These are phyloP conservation scores for Coreius guichenoti DNA, from an alignment of 2,797 vertebrate genomes.

Conservation along the genomic window DNA sequence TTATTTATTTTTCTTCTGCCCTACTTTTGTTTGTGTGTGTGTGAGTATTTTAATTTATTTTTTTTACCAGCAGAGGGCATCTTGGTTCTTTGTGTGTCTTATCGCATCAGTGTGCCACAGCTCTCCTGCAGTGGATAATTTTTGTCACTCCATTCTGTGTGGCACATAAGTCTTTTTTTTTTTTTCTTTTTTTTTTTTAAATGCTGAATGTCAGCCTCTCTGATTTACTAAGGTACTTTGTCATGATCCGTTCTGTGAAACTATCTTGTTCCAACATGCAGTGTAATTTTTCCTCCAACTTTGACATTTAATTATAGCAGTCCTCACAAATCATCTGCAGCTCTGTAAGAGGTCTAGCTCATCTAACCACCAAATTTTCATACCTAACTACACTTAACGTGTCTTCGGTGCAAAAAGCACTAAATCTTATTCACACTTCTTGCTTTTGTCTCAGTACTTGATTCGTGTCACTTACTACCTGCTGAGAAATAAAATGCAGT, in stretches of 20 bases:
- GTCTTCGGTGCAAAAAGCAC: neutral
- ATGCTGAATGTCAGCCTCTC: neutral
- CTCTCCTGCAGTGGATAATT: neutral
- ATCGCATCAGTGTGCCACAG: too few species aligned
- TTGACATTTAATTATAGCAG: constrained; percentile 17
- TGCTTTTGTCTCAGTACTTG: neutral
- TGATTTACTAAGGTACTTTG: constrained; percentile 3
- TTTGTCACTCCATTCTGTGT: neutral
- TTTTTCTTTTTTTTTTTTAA: neutral
- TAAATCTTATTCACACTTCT: constrained; percentile 2
- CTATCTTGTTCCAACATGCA: constrained; percentile 22
- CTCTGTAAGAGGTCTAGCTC: neutral
- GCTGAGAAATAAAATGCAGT: neutral
- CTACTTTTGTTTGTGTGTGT: neutral
- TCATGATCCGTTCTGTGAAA: constrained; percentile 15
- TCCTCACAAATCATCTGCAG: constrained; percentile 22
- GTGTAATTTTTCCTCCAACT: constrained; percentile 1
- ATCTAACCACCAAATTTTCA: neutral
- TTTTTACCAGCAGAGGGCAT: constrained; percentile 37
- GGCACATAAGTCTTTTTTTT: neutral
- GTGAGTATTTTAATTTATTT: neutral
- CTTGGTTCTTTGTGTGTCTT: neutral
- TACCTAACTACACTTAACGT: neutral
- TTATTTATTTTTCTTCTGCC: neutral
- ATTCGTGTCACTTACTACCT: constrained; percentile 1